Evolutionary conservation across 2,797 vertebrate genomes (phyloP), one percentile per base, ranked within the genome.

Genomic region (Coranthus polyacanthus): DNA sequence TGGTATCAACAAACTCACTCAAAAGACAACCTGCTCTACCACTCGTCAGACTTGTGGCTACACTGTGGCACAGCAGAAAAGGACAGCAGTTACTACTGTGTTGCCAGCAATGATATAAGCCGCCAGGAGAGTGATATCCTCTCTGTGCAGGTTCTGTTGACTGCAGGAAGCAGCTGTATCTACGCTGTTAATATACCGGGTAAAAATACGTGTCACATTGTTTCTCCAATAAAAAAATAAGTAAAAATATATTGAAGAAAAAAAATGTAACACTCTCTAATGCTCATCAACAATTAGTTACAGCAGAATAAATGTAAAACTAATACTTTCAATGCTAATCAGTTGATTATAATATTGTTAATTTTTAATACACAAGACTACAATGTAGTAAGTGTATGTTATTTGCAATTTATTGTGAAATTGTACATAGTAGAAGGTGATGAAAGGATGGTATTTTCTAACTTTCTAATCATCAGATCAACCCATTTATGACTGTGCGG

Each of bases 151-250:
- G 68, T 89, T 20, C 75, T 90, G 29, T 32, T 55, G 20, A 41
- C 84, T 37, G 86, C 83, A 51, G 41, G 83, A 4, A 58, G 16
- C 10, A 64, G 51, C 83, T 94, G 93, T 12, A 58, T 89, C 15
- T 94, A 93, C 75, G 72, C 56, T 2, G 51, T 93, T 49, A 44
- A 37, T 4, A 82, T 89, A 26, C 73, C 64, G 2, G 85, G 93
- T 93, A 78, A 83, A 86, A 32, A 73, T 0, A 9, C 15, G 39
- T 12, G 0, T 21, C 0, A 24, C 5, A 0, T 12, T 20, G 26
- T 38, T 15, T 17, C 17, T 20, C 18, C 10, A 11, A 0, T 2
- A 37, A n/a, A n/a, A n/a, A n/a, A n/a, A 50, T 29, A 29, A 29
- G 8, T 29, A 29, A 29, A 6, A 29, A 8, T 6, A 51, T 13